Base-by-base conservation (phyloP, 2,113 vertebrate species). In the Furnarius figulus region DNA sequence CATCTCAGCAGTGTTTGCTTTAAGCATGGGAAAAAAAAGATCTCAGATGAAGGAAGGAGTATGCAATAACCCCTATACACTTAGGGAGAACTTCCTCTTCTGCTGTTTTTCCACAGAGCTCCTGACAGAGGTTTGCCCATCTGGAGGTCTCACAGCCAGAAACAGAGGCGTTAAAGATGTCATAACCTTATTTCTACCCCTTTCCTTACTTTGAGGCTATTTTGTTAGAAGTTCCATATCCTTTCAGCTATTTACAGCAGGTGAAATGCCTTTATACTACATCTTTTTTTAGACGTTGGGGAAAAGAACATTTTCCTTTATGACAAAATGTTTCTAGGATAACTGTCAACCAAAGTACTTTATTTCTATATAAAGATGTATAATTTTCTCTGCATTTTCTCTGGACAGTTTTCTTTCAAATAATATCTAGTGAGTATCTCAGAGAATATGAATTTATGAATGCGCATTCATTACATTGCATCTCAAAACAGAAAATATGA, bases 361-460 rank as follows among this genome's bases (percentile, higher is more conserved):
- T n/a, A 71, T 74, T 85, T 67, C 46, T 52, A 2, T 49, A 39
- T 39, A 85, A 94, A n/a, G 19, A 20, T 70, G 6, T 27, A 33
- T 14, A 81, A 42, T 4, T n/a, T n/a, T n/a, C n/a, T n/a, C n/a
- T n/a, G 89, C 2, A 94, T 97, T 94, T 83, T 49, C 44, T 90
- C 78, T 95, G 15, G 20, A 74, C 28, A 71, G 4, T 22, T 93
- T 21, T 89, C 74, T 87, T 96, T 94, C 27, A 72, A 74, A 74
- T 95, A 81, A 56, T 50, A 66, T 76, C 58, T 90, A 14, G 82
- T 79, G 78, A 59, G 10, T 74, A 92, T 83, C 50, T 90, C 93
- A 56, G 40, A 90, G 61, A 84, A 90, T 53, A 35, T 76, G 39
- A 85, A 94, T 97, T 95, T 96, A 87, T 92, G 88, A 96, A 80